Conservation (phyloP, 2,797 vertebrate genomes). For the Setipinna tenuifilis region DNA sequence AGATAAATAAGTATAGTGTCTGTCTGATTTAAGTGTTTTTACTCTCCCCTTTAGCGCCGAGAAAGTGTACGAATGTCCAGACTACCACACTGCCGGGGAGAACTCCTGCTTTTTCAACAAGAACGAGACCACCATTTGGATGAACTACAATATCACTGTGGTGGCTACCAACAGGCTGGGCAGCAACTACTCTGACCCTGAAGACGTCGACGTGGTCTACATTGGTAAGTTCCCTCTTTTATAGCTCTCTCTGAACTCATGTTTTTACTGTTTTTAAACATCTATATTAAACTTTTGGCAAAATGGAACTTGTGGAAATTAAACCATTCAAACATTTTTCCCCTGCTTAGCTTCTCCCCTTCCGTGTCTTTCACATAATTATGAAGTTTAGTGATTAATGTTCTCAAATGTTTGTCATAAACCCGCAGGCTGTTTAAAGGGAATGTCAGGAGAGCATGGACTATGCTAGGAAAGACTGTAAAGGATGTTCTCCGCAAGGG, state of each 20-base stretch:
- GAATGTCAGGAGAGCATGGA: too few species aligned
- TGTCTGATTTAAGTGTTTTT: conserved; percentile 7
- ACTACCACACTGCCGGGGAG: conserved; percentile 84
- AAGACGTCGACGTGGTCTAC: conserved; percentile 83
- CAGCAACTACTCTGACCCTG: conserved; percentile 79
- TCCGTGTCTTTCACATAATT: too few species aligned
- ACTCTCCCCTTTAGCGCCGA: conserved; percentile 64
- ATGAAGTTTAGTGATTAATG: too few species aligned
- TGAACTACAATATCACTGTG: conserved; percentile 86
- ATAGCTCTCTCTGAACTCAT: neutral
- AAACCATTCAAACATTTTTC: neutral
- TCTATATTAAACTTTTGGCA: neutral
- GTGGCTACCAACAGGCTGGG: conserved; percentile 85
- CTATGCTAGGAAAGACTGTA: too few species aligned
- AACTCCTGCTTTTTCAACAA: conserved; percentile 94
- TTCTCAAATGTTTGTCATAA: too few species aligned
- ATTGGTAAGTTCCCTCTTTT: conserved; percentile 79
- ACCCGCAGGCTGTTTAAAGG: too few species aligned
- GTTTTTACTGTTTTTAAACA: neutral
- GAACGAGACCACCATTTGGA: conserved; percentile 84
- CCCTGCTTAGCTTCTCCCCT: neutral
- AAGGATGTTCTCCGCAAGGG: too few species aligned
- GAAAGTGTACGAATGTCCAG: conserved; percentile 81
- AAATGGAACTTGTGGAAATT: too few species aligned
- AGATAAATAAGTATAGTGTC: neutral